Conservation (phyloP, 1,140 invertebrate species). For the Eurosta solidaginis region DNA sequence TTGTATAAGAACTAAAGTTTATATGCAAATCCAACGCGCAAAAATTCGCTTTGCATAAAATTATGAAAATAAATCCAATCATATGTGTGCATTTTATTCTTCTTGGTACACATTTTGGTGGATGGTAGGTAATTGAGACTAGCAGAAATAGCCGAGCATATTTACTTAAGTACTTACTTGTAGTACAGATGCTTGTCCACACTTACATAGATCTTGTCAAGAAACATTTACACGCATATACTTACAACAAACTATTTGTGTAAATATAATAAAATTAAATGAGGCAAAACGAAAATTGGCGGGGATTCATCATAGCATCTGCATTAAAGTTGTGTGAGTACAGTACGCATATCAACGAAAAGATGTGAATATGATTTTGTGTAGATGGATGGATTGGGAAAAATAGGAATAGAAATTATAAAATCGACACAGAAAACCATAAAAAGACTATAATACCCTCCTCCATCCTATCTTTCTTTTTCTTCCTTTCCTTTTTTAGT, state of each 20-base stretch:
- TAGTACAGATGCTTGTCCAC: background rate
- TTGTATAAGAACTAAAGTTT: background rate
- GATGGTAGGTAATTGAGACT: conserved; percentile 1
- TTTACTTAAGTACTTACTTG: background rate
- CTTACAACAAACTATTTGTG: background rate
- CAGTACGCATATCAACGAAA: no score
- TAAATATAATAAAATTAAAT: background rate
- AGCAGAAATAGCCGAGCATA: background rate
- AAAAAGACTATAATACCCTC: no score
- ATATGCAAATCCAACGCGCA: conserved; percentile 23
- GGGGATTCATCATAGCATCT: background rate
- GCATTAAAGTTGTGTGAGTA: no score
- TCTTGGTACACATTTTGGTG: conserved; percentile 17
- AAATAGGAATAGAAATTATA: no score
- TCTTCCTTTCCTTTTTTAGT: no score
- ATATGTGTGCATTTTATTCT: conserved; percentile 15
- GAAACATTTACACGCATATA: no score
- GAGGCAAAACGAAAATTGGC: background rate
- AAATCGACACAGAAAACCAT: no score
- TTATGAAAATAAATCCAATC: conserved; percentile 23
- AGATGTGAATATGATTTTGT: no score
- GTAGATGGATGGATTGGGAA: no score
- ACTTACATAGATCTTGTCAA: no score
- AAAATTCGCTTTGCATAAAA: conserved; percentile 27
- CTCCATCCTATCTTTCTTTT: no score